Evolutionary conservation across 1,140 invertebrate species (phyloP), one percentile per base, ranked within the genome.

Genomic region (Pogonomyrmex californicus): DNA sequence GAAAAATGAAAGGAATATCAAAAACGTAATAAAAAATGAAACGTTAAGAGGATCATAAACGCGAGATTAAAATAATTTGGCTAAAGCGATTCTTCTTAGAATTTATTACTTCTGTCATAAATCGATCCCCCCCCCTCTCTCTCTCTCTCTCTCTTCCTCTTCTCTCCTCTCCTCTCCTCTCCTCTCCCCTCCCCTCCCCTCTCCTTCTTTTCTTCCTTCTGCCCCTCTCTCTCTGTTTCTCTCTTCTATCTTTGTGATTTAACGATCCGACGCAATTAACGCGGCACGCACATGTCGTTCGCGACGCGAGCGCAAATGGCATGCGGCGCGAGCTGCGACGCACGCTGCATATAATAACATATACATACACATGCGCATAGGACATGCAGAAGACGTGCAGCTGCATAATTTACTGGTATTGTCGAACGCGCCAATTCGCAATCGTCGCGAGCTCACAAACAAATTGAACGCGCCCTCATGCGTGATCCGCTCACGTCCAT

Each of bases 371-470:
- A 30, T 9, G 2, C 38, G 1, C 30, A 2, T 36, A 44, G 3
- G 3, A 65, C 17, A 17, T 76, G 75, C 71, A 78, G 58, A 62
- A 23, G 23, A 91, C 87, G 83, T 86, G 90, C 90, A 90, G 90
- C 87, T 91, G 88, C 71, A 88, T 91, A 87, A 91, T 91, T 91
- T 82, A 82, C 87, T 41, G 51, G 17, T 79, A 85, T 65, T 79
- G 71, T 75, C 68, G 68, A 83, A 83, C 51, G 54, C 54, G 68
- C 54, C 68, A 75, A 83, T 75, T 83, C 79, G 54, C 66, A 70
- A 54, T 17, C 56, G 41, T 56, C 65, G 65, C 54, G 79, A 83
- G 68, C 68, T 47, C 41, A n/a, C 41, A 73, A 83, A 83, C 68
- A 83, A 83, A 83, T 83, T 83, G 44, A 83, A 60, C 30, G 41